Conservation (phyloP, 2,113 vertebrate species). For the Aphyosemion australe region DNA sequence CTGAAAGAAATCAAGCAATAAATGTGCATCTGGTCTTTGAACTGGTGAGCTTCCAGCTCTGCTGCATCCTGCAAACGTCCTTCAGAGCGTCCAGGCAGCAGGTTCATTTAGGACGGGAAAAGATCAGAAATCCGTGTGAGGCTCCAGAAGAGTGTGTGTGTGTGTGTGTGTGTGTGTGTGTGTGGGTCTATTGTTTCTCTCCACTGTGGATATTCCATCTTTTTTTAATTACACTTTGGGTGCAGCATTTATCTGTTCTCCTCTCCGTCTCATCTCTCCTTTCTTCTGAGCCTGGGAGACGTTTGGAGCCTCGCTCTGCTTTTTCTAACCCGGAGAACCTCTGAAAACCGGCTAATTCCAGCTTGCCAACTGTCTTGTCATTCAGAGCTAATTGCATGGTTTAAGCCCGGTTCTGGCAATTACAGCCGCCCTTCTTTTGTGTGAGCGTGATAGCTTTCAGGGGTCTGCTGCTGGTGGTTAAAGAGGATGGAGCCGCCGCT, state of each 20-base stretch:
- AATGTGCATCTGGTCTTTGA: constrained; percentile 51
- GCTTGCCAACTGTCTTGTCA: constrained; percentile 67
- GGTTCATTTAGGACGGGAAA: no score
- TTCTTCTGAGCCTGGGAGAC: constrained; percentile 51
- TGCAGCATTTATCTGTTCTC: constrained; percentile 67
- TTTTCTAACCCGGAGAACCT: constrained; percentile 49
- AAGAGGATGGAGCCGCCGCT: constrained; percentile 44
- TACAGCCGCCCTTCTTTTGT: constrained; percentile 62
- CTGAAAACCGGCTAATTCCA: constrained; percentile 68
- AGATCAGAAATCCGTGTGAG: no score
- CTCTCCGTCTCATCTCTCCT: constrained; percentile 28
- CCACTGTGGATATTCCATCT: constrained; percentile 69
- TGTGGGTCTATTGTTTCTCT: constrained; percentile 35
- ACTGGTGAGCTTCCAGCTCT: constrained; percentile 20
- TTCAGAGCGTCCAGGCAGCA: not conserved
- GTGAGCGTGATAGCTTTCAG: constrained; percentile 60
- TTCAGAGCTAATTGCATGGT: constrained; percentile 73
- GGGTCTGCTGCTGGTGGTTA: constrained; percentile 63
- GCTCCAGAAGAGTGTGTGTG: no score
- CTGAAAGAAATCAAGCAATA: constrained; percentile 49
- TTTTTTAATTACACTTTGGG: constrained; percentile 85
- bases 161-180: constrained; percentile 1
- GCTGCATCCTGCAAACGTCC: constrained; percentile 10
- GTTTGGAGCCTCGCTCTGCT: constrained; percentile 63
- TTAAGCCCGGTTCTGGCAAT: constrained; percentile 66